Conservation (phyloP, 2,888 invertebrate species). For the Ectemnius lituratus region DNA sequence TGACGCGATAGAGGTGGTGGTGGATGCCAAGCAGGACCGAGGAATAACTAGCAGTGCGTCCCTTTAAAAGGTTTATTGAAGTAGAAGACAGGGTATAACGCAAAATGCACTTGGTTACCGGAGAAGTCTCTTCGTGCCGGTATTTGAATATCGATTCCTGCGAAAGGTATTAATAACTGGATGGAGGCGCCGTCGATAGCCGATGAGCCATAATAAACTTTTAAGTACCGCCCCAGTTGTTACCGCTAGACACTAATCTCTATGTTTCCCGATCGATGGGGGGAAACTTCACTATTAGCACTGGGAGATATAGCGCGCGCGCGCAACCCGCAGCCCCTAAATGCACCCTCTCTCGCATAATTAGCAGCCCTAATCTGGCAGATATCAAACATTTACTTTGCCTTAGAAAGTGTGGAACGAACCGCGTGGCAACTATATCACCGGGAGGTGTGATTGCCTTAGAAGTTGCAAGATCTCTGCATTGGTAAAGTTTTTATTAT, state of each 20-base stretch:
- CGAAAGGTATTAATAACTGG: conserved; percentile 50
- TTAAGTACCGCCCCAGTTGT: conserved; percentile 51
- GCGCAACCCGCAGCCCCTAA: too few species aligned
- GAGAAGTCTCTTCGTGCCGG: conserved; percentile 30
- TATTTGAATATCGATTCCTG: conserved; percentile 42
- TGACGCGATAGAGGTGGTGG: too few species aligned
- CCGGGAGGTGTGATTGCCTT: too few species aligned
- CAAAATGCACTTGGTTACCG: background rate
- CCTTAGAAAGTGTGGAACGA: conserved; percentile 12
- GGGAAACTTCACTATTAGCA: conserved; percentile 8
- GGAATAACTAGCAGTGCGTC: too few species aligned
- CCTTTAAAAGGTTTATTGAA: too few species aligned
- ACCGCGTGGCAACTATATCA: background rate
- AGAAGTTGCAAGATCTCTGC: too few species aligned
- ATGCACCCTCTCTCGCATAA: too few species aligned
- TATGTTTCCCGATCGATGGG: conserved; percentile 18
- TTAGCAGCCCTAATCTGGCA: too few species aligned
- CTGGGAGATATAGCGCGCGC: background rate
- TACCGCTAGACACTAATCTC: conserved; percentile 42
- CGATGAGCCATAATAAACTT: conserved; percentile 53
- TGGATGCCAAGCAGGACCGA: too few species aligned
- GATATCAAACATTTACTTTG: conserved; percentile 9
- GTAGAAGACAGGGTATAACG: too few species aligned
- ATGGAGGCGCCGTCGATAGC: conserved; percentile 50
- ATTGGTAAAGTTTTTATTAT: too few species aligned